These are phyloP conservation scores for Triops longicaudatus DNA, from an alignment of 1,140 invertebrate species.

Conservation along the genomic window DNA sequence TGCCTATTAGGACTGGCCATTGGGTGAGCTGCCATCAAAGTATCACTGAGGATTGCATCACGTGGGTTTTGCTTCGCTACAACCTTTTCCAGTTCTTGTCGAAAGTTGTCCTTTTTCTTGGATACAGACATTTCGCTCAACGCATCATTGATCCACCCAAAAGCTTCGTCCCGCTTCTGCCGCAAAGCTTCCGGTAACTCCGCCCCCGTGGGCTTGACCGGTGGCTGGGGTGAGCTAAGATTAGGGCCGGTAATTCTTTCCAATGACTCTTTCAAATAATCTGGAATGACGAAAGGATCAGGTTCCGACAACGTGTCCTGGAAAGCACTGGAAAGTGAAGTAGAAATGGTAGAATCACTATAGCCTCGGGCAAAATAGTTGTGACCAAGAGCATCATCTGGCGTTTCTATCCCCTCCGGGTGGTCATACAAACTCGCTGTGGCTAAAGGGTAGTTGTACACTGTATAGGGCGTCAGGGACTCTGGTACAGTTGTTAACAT, in stretches of 20 bases:
- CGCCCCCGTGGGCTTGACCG: not conserved
- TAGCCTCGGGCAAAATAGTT: not conserved
- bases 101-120: conserved; percentile 23
- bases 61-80: conserved; percentile 19
- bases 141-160: conserved; percentile 34
- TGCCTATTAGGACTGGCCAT: not conserved
- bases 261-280: not conserved
- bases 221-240: conserved; percentile 29
- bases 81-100: conserved; percentile 28
- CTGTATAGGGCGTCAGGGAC: not conserved
- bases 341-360: not conserved
- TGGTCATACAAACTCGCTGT: not conserved
- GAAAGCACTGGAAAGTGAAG: not conserved
- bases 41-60: not conserved
- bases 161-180: conserved; percentile 35
- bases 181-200: conserved; percentile 29
- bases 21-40: not conserved
- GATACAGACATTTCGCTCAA: conserved; percentile 29
- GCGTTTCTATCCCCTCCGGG: not conserved
- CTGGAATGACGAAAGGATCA: conserved; percentile 23
- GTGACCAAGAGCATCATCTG: not conserved
- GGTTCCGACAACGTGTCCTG: conserved; percentile 17
- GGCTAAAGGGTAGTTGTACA: not conserved
- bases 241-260: conserved; percentile 20
- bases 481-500: not conserved